A percentile compares a stretch with the other conserved stretches of the same genome.
Evolutionary conservation across 2,113 vertebrate genomes (phyloP).

Genomic region (Bujurquina vittata): DNA sequence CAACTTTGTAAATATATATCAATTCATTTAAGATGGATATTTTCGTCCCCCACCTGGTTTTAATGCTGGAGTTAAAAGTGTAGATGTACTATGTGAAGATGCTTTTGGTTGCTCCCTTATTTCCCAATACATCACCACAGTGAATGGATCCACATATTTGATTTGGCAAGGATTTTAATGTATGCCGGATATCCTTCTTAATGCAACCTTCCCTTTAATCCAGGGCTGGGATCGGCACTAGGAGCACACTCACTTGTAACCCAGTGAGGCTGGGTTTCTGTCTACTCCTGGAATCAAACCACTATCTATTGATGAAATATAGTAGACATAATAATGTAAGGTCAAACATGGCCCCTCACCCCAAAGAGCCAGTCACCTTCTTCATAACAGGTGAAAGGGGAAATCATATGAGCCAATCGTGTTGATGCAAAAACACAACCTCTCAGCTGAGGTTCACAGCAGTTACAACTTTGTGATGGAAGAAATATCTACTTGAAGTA

Average conservation of each 20-base stretch:
- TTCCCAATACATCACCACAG: not conserved
- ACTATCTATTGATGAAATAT: not conserved
- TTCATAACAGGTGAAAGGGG: not conserved
- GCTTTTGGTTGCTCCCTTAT: not conserved
- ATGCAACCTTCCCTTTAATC: not conserved
- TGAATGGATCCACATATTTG: conserved; percentile 5
- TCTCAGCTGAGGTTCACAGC: not conserved
- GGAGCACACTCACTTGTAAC: too few relatives aligned
- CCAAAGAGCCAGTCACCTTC: not conserved
- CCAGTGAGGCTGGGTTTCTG: not conserved
- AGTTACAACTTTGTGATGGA: not conserved
- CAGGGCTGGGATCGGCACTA: not conserved
- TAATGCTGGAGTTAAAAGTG: not conserved
- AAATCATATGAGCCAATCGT: not conserved
- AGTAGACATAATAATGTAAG: not conserved
- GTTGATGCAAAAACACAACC: not conserved
- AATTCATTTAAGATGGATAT: not conserved
- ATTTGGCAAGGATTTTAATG: conserved; percentile 4
- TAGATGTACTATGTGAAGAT: not conserved
- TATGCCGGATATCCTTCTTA: not conserved
- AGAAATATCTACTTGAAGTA: not conserved
- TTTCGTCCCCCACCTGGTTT: not conserved
- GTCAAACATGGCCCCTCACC: not conserved
- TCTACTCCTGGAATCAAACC: not conserved
- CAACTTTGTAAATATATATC: too few relatives aligned